A percentile compares a stretch with the other conserved stretches of the same genome.
phyloP scores from a whole-genome alignment of 53 echinoderm and acorn worm genomes.

The Paelopatides confundens region DNA sequence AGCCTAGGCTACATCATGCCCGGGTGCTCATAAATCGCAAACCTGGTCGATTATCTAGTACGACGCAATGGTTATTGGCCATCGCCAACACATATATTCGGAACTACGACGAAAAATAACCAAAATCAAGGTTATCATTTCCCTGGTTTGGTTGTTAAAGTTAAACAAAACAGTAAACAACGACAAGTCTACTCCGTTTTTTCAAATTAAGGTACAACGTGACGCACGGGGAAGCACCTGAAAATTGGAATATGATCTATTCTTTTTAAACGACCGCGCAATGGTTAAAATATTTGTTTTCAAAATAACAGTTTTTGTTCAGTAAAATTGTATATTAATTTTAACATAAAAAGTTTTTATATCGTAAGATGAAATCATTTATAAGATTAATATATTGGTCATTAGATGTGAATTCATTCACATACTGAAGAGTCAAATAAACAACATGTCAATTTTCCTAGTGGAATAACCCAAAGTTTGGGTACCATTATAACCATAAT shows the following conservation, averaged over 20 bases:
- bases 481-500: too few relatives aligned
- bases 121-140: too few relatives aligned
- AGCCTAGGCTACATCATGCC: background rate
- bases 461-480: background rate
- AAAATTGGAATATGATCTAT: background rate
- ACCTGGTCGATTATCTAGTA: constrained; percentile 20
- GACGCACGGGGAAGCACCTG: constrained; percentile 3
- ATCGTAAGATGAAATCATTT: too few relatives aligned
- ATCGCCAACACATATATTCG: background rate
- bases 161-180: too few relatives aligned
- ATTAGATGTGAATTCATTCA: too few relatives aligned
- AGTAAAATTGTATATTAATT: background rate
- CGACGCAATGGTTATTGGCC: constrained; percentile 19
- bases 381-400: too few relatives aligned
- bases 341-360: background rate
- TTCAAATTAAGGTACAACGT: background rate
- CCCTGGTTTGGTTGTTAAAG: too few relatives aligned
- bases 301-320: background rate
- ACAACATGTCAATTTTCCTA: background rate
- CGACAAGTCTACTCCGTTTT: too few relatives aligned
- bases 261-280: background rate
- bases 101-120: too few relatives aligned
- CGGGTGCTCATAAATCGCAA: background rate
- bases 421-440: too few relatives aligned
- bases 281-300: background rate